These are phyloP conservation scores for human DNA, from an alignment of 2,113 vertebrate species.

Conservation along the genomic window DNA sequence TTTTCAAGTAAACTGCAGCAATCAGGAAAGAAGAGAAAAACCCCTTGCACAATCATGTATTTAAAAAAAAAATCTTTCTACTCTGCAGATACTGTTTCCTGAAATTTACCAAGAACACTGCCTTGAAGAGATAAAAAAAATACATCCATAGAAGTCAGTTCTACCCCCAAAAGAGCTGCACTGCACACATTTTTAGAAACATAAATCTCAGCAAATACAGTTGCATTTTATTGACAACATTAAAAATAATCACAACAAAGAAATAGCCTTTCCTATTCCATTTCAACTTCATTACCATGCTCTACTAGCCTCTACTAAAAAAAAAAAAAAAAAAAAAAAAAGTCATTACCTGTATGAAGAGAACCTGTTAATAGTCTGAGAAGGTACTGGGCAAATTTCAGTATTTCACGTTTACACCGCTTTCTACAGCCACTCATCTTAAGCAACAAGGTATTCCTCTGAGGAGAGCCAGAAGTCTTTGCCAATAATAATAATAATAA, in stretches of 20 bases:
- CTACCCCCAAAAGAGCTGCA: constrained; percentile 28
- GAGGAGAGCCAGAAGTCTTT: constrained; percentile 75
- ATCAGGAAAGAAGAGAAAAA: neutral
- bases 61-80: constrained; percentile 10
- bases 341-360: constrained; percentile 94
- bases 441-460: constrained; percentile 81
- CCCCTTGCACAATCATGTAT: neutral
- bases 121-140: constrained; percentile 37
- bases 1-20: constrained; percentile 48
- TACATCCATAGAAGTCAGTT: neutral
- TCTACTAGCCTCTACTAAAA: constrained; percentile 10
- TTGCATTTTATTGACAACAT: constrained; percentile 54
- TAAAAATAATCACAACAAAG: constrained; percentile 34
- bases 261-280: neutral
- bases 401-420: constrained; percentile 95
- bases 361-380: constrained; percentile 96
- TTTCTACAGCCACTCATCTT: constrained; percentile 97
- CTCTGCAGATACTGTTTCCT: constrained; percentile 31
- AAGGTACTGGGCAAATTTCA: constrained; percentile 98
- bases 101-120: neutral
- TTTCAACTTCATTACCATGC: constrained; percentile 49
- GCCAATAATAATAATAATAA: constrained; percentile 18
- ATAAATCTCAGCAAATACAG: constrained; percentile 51
- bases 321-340: constrained; percentile 65
- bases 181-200: constrained; percentile 55